Conservation (phyloP, 2,113 vertebrate genomes). For the Cyrtonyx montezumae region DNA sequence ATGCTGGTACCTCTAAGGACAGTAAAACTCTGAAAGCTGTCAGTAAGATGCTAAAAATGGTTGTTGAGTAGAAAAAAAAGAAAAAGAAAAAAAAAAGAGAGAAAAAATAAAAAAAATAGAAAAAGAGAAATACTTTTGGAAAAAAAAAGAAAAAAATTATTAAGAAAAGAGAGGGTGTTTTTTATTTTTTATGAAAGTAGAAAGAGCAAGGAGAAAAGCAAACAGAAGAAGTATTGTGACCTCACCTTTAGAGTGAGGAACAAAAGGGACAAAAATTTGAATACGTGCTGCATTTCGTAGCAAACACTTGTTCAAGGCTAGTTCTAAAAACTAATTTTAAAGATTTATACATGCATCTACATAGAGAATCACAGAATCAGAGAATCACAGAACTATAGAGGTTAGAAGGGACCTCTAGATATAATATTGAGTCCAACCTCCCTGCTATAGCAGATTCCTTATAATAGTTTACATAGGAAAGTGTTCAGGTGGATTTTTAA, state of each 20-base stretch:
- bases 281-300: background rate
- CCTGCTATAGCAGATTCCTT: background rate
- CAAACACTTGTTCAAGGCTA: background rate
- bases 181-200: background rate
- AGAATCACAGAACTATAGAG: no score
- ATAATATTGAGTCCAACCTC: background rate
- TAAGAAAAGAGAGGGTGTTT: background rate
- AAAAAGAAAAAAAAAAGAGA: no score
- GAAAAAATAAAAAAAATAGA: background rate
- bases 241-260: background rate
- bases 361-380: background rate
- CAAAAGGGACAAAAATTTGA: background rate
- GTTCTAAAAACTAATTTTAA: background rate
- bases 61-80: background rate
- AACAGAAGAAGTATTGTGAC: background rate
- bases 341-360: background rate
- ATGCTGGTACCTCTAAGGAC: background rate
- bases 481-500: background rate
- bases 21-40: background rate
- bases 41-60: background rate
- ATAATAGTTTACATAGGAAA: background rate
- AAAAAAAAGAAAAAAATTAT: background rate
- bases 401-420: background rate
- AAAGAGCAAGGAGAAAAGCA: background rate
- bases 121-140: background rate